Evolutionary conservation across 2,888 invertebrate genomes (phyloP), one percentile per base, ranked within the genome.

Genomic region (Polydrusus pterygomalis): DNA sequence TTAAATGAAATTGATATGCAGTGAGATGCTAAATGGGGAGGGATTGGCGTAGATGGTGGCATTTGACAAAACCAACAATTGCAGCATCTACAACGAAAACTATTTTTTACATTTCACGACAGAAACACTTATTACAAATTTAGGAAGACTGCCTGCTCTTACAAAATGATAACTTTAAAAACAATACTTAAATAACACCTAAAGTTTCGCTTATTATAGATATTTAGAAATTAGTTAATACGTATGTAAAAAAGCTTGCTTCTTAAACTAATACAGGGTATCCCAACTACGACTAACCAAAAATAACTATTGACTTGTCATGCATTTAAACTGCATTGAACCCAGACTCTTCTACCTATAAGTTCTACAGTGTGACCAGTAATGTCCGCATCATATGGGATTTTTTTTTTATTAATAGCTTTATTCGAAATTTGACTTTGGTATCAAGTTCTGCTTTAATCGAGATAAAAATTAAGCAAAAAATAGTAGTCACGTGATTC

Each of bases 101-200:
- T 30, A 51, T 15, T 30, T 15, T 47, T 25, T 68, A 62, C 40
- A 51, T 68, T 63, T 79, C 60, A 78, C 70, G 67, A 76, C 69
- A 79, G 69, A 74, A 76, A 76, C 60, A 74, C 62, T 58, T 74
- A 75, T 76, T 75, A 74, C 58, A 56, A 78, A 75, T 70, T 75
- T 62, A 78, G 79, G 75, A 78, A 79, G 77, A 77, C 77, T 77
- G n/a, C n/a, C n/a, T 70, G 67, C 67, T 77, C 77, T 77, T 70
- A 70, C 71, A 45, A 74, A 77, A 77, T 54, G 54, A 60, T 60
- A 67, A 70, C 13, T 38, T 67, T 70, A 47, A 45, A 75, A 74
- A 70, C 70, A 65, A 75, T 60, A 58, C 30, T n/a, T 58, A 49
- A 67, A 54, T 69, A 69, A 69, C 56, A 69, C 56, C 68, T 69